A percentile compares a stretch with the other conserved stretches of the same genome.
Conservation (phyloP, 2,888 invertebrate species). For the Cheilosia urbana region DNA sequence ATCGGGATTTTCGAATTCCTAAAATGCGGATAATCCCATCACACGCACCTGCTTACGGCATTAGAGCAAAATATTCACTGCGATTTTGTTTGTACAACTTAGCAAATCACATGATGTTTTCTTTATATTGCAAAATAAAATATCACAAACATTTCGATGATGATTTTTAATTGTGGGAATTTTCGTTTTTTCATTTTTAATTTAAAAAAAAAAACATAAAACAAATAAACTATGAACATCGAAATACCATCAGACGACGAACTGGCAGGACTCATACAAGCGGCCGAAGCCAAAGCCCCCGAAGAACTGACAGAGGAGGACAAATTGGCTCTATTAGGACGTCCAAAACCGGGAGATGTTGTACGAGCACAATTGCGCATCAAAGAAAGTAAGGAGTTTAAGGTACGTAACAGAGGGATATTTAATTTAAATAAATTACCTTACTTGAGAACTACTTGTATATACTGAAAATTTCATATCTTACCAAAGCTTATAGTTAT, state of each 20-base stretch:
- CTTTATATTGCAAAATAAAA: conserved; percentile 33
- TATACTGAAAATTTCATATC: conserved; percentile 19
- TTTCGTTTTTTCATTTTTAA: conserved; percentile 26
- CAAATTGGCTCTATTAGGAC: conserved; percentile 94
- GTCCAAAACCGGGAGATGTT: conserved; percentile 95
- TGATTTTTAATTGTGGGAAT: conserved; percentile 27
- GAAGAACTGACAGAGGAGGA: conserved; percentile 91
- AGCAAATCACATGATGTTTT: conserved; percentile 54
- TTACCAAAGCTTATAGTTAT: conserved; percentile 49
- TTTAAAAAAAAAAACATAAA: conserved; percentile 6
- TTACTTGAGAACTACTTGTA: conserved; percentile 34
- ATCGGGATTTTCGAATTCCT: conserved; percentile 29
- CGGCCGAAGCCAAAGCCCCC: conserved; percentile 87
- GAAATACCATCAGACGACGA: conserved; percentile 83
- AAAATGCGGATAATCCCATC: conserved; percentile 35
- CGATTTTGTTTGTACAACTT: conserved; percentile 37
- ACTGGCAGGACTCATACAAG: conserved; percentile 87
- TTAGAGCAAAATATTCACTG: conserved; percentile 63
- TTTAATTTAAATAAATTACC: not conserved
- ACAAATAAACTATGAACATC: conserved; percentile 16
- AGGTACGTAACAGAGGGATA: conserved; percentile 86
- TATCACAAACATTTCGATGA: not conserved
- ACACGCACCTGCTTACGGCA: conserved; percentile 56
- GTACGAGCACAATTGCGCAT: conserved; percentile 94
- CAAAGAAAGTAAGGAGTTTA: conserved; percentile 99